These are phyloP conservation scores for Nibea coibor DNA, from an alignment of 2,113 vertebrate species.

Conservation along the genomic window DNA sequence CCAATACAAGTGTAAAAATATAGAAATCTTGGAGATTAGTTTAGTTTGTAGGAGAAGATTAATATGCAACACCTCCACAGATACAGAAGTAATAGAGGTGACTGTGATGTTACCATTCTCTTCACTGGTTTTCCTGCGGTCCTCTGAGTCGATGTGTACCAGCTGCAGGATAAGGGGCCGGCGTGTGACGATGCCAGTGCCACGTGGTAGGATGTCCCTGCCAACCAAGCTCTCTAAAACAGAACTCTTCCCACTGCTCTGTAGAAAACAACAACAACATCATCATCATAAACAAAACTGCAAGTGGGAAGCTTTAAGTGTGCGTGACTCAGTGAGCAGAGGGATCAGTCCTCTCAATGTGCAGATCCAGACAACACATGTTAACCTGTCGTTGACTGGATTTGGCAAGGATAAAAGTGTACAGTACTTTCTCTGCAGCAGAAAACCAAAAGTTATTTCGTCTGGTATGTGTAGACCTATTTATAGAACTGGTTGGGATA, in stretches of 20 bases:
- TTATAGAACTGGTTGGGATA: neutral
- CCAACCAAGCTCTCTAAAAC: constrained; percentile 98
- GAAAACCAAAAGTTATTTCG: neutral
- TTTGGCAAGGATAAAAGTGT: neutral
- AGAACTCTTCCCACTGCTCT: constrained; percentile 99
- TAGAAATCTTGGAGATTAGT: neutral
- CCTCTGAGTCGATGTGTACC: constrained; percentile 92
- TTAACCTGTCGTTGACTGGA: neutral
- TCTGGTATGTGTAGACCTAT: neutral
- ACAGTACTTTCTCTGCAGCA: neutral
- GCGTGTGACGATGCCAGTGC: constrained; percentile 96
- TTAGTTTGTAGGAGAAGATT: neutral
- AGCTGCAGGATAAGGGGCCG: constrained; percentile 97
- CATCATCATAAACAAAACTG: constrained; percentile 15
- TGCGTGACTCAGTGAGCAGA: neutral
- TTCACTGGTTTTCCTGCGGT: constrained; percentile 91
- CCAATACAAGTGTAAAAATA: neutral
- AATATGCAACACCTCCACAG: neutral
- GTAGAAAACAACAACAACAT: constrained; percentile 67
- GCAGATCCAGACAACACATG: neutral
- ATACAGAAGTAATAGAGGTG: neutral
- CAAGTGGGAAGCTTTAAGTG: neutral
- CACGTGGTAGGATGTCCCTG: constrained; percentile 93
- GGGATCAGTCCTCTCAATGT: neutral
- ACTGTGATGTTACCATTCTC: constrained; percentile 90